These are phyloP conservation scores for Sterna hirundo DNA, from an alignment of 2,113 vertebrate genomes.

Conservation along the genomic window DNA sequence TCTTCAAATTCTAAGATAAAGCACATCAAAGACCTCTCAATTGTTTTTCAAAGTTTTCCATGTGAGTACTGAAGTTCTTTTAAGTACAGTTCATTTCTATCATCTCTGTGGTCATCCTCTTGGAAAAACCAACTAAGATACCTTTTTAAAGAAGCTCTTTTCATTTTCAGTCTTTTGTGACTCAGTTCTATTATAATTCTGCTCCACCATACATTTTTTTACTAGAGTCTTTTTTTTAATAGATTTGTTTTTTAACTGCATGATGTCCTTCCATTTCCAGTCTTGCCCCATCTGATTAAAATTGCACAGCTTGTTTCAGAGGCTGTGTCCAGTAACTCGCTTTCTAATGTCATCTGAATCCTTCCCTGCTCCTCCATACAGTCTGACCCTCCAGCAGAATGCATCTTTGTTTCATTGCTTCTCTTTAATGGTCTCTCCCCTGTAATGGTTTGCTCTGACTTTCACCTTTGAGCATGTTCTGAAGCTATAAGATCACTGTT, in stretches of 20 bases:
- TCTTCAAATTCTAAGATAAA: neutral
- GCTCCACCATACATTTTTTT: neutral
- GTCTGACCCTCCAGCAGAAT: neutral
- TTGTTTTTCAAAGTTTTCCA: neutral
- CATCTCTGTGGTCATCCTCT: neutral
- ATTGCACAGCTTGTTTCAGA: slow-evolving; percentile 21
- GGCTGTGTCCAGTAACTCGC: neutral
- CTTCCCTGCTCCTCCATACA: neutral
- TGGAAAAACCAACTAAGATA: slow-evolving; percentile 14
- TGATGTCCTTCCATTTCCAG: neutral
- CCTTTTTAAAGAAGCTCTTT: slow-evolving; percentile 23
- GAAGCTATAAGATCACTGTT: neutral
- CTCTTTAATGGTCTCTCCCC: neutral
- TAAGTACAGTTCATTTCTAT: neutral
- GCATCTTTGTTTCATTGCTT: neutral
- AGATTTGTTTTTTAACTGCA: neutral
- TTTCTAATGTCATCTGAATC: neutral
- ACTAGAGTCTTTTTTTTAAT: neutral
- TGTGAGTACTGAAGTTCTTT: neutral
- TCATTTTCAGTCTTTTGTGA: slow-evolving; percentile 52
- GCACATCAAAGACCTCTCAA: neutral
- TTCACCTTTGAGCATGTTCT: neutral
- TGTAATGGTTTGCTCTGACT: neutral
- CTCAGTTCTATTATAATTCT: slow-evolving; percentile 26
- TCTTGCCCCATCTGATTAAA: neutral